phyloP scores from a whole-genome alignment of 2,113 vertebrate genomes.

The Melanotaenia duboulayi region DNA sequence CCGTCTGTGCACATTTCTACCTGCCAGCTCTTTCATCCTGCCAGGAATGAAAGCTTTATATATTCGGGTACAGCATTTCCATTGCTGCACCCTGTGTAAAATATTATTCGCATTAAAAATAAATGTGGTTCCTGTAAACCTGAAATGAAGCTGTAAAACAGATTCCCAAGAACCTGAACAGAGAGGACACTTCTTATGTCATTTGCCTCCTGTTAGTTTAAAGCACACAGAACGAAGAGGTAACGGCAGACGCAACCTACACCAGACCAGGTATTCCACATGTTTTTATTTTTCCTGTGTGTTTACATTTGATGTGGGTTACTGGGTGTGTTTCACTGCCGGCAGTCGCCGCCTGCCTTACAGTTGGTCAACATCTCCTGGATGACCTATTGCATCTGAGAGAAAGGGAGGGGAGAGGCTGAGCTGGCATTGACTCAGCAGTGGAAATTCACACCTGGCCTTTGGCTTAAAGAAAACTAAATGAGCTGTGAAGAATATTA shows the following conservation, averaged over 20 bases:
- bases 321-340: conserved; percentile 57
- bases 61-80: conserved; percentile 66
- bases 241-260: conserved; percentile 5
- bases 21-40: conserved; percentile 32
- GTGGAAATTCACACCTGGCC: conserved; percentile 76
- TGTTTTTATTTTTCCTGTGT: not conserved
- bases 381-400: conserved; percentile 58
- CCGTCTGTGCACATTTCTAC: conserved; percentile 37
- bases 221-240: conserved; percentile 20
- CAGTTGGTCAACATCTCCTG: conserved; percentile 56
- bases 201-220: conserved; percentile 39
- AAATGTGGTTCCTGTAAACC: conserved; percentile 68
- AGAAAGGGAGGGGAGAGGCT: conserved; percentile 16
- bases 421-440: conserved; percentile 48
- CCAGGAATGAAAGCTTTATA: conserved; percentile 47
- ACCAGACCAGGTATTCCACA: conserved; percentile 37
- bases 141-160: conserved; percentile 65
- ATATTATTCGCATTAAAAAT: conserved; percentile 73
- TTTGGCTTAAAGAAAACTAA: conserved; percentile 29
- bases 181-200: conserved; percentile 52
- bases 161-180: conserved; percentile 40
- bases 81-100: conserved; percentile 62
- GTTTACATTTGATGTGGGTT: conserved; percentile 65
- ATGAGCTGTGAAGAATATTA: conserved; percentile 58
- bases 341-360: conserved; percentile 53